Conservation (phyloP, 1,140 invertebrate genomes). For the Cotesia vestalis region DNA sequence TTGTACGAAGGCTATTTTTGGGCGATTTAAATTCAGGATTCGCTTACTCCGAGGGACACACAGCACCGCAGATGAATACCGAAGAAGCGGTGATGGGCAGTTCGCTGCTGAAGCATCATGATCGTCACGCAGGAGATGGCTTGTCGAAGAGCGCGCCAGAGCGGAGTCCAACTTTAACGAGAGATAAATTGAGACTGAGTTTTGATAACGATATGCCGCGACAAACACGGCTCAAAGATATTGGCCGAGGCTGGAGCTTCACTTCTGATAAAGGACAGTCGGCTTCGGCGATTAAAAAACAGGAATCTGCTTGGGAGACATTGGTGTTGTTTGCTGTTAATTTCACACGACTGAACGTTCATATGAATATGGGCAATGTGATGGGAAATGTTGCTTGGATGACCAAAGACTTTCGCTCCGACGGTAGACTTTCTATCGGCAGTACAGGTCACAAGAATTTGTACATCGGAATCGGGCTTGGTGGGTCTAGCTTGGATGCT, state of each 20-base stretch:
- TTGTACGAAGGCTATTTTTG: slow-evolving; percentile 91
- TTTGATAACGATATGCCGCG: slow-evolving; percentile 65
- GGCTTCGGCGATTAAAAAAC: slow-evolving; percentile 66
- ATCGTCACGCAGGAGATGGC: slow-evolving; percentile 50
- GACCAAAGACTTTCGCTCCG: slow-evolving; percentile 88
- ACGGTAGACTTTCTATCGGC: slow-evolving; percentile 91
- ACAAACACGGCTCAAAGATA: slow-evolving; percentile 65
- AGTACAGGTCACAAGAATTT: slow-evolving; percentile 94
- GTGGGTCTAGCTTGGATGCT: slow-evolving; percentile 90
- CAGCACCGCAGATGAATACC: slow-evolving; percentile 55
- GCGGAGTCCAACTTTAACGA: slow-evolving; percentile 62
- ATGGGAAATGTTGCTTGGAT: slow-evolving; percentile 98
- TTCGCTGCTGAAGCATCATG: slow-evolving; percentile 57
- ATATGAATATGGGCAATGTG: slow-evolving; percentile 99
- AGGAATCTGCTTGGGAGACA: slow-evolving; percentile 87
- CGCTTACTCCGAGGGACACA: slow-evolving; percentile 65
- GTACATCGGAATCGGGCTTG: slow-evolving; percentile 87
- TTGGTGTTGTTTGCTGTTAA: slow-evolving; percentile 95
- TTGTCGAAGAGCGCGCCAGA: slow-evolving; percentile 62
- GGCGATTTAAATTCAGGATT: slow-evolving; percentile 80
- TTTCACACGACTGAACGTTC: slow-evolving; percentile 92
- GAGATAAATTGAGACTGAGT: slow-evolving; percentile 68
- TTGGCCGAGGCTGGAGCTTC: slow-evolving; percentile 66
- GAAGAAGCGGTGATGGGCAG: slow-evolving; percentile 61
- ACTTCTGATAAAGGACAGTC: slow-evolving; percentile 62